Conservation (phyloP, 2,113 vertebrate species). For the Cathartes aura region DNA sequence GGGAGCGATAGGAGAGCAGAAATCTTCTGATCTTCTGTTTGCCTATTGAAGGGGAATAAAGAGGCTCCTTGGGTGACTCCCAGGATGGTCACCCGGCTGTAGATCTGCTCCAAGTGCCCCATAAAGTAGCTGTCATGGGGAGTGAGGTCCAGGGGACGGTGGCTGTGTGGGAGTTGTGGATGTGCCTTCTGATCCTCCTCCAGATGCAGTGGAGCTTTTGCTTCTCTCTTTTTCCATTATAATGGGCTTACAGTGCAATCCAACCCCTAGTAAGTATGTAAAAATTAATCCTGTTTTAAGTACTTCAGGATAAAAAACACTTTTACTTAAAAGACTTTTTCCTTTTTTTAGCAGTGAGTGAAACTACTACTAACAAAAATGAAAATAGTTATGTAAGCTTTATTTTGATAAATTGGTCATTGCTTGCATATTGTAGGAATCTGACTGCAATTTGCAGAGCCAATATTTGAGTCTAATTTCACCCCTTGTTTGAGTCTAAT, state of each 20-base stretch:
- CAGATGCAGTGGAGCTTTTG: not conserved
- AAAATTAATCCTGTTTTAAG: not conserved
- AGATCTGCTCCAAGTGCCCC: not conserved
- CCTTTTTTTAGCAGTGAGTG: not conserved
- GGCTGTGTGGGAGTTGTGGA: not conserved
- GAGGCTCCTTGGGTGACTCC: not conserved
- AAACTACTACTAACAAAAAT: not conserved
- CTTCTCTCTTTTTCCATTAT: not conserved
- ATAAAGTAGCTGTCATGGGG: not conserved
- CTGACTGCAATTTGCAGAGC: not conserved
- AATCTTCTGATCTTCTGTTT: not conserved
- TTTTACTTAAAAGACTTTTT: not conserved
- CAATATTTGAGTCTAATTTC: not conserved
- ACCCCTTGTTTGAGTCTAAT: not conserved
- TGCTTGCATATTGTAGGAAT: not conserved
- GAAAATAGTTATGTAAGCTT: not conserved
- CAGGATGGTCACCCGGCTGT: accelerated
- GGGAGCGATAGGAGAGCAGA: not conserved
- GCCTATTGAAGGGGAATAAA: not conserved
- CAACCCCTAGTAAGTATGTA: not conserved
- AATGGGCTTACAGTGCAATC: not conserved
- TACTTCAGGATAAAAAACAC: not conserved
- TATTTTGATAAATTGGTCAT: not conserved
- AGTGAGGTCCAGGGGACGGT: not conserved
- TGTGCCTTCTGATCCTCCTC: not conserved